A percentile compares a stretch with the other conserved stretches of the same genome.
phyloP scores from a whole-genome alignment of 2,113 vertebrate genomes.

The Saimiri boliviensis region DNA sequence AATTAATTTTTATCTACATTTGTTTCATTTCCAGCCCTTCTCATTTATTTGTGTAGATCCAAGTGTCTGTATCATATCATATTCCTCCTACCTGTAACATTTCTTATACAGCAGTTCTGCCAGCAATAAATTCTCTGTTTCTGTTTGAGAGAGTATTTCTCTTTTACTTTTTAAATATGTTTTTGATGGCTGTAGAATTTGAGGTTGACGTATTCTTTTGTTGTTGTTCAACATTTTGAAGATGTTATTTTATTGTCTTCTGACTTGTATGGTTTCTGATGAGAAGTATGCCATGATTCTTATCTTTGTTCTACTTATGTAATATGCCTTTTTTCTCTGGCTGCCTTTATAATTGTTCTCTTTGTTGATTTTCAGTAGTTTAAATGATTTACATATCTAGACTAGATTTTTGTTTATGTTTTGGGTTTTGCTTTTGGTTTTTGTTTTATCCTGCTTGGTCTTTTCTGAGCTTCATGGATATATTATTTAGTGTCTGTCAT shows the following conservation, averaged over 20 bases:
- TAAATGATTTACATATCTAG: not conserved
- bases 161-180: not conserved
- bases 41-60: constrained; percentile 13
- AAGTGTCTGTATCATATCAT: not conserved
- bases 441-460: not conserved
- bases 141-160: not conserved
- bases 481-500: not conserved
- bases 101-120: not conserved
- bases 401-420: not conserved
- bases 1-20: constrained; percentile 14
- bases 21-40: not conserved
- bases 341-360: not conserved
- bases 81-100: not conserved
- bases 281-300: not conserved
- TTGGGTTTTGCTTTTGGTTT: not conserved
- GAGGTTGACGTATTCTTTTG: not conserved
- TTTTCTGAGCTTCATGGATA: not conserved
- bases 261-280: not conserved
- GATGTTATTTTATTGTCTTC: not conserved
- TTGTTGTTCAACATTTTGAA: not conserved
- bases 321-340: not conserved
- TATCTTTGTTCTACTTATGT: not conserved
- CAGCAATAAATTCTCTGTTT: not conserved
- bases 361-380: not conserved
- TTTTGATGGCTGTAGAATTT: not conserved